Conservation (phyloP, 2,888 invertebrate genomes). For the Boloria euphrosyne region DNA sequence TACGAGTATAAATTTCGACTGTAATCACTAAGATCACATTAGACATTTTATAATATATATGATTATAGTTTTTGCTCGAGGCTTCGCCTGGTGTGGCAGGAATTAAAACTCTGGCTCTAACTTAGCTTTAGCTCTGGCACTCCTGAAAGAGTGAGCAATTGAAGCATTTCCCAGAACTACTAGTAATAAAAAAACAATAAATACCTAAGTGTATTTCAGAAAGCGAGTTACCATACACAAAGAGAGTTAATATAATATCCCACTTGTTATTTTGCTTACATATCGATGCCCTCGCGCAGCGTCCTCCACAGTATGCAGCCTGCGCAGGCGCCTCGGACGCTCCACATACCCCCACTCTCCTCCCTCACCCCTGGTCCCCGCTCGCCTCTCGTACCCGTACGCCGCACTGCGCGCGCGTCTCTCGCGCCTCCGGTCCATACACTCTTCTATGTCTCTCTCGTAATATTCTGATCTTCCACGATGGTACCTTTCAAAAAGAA, state of each 20-base stretch:
- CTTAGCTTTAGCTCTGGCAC: too few relatives aligned
- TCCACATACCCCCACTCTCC: conserved; percentile 46
- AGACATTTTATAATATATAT: not conserved
- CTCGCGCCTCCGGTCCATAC: conserved; percentile 51
- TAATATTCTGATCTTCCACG: conserved; percentile 67
- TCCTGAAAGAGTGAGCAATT: too few relatives aligned
- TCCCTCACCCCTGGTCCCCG: conserved; percentile 38
- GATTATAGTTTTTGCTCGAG: not conserved
- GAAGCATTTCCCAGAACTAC: too few relatives aligned
- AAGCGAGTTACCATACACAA: too few relatives aligned
- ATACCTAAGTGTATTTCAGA: too few relatives aligned
- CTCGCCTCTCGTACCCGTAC: conserved; percentile 56
- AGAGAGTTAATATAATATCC: not conserved
- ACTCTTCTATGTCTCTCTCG: conserved; percentile 59
- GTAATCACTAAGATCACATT: too few relatives aligned
- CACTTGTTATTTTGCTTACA: conserved; percentile 43
- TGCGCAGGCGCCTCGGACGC: conserved; percentile 51
- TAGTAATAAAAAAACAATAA: too few relatives aligned
- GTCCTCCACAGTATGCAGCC: conserved; percentile 67
- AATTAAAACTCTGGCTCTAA: too few relatives aligned
- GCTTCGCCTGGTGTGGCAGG: not conserved
- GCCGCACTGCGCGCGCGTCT: conserved; percentile 66
- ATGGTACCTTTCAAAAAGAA: conserved; percentile 47
- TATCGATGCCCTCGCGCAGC: conserved; percentile 47
- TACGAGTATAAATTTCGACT: too few relatives aligned